Conservation (phyloP, 2,113 vertebrate genomes). For the Suncus etruscus region DNA sequence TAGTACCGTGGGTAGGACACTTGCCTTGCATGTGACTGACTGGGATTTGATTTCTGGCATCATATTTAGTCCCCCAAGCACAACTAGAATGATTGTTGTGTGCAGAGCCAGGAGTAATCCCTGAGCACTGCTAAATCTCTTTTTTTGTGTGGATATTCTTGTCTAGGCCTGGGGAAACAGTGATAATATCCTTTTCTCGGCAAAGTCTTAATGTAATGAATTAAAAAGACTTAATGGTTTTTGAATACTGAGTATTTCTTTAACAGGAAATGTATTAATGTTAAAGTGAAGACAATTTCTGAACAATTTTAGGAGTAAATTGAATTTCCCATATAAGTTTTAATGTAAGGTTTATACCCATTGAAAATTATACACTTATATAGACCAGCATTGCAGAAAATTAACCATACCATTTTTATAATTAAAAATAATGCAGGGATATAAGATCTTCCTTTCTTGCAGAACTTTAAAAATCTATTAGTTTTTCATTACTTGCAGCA, state of each 20-base stretch:
- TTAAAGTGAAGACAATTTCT: slow-evolving; percentile 55
- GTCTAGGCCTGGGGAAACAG: background rate
- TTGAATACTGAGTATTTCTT: slow-evolving; percentile 12
- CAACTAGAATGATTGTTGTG: no score
- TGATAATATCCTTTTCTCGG: slow-evolving; percentile 19
- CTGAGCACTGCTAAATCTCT: background rate
- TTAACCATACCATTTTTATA: slow-evolving; percentile 82
- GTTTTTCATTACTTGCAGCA: slow-evolving; percentile 82
- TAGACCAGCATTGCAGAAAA: slow-evolving; percentile 78
- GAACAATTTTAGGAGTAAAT: slow-evolving; percentile 43
- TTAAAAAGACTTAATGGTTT: slow-evolving; percentile 17
- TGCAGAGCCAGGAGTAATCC: no score
- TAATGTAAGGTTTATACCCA: slow-evolving; percentile 71
- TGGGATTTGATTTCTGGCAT: no score
- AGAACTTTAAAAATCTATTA: slow-evolving; percentile 85
- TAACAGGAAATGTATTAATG: background rate
- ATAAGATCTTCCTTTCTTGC: slow-evolving; percentile 77
- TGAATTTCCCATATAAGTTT: slow-evolving; percentile 57
- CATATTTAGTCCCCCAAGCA: no score
- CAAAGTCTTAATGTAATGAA: background rate
- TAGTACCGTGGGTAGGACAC: no score
- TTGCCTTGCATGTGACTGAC: no score
- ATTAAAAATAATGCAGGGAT: slow-evolving; percentile 82
- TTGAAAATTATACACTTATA: slow-evolving; percentile 71
- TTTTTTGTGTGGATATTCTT: slow-evolving; percentile 37